These are phyloP conservation scores for Chaetura pelagica DNA, from an alignment of 2,113 vertebrate species.

Conservation along the genomic window DNA sequence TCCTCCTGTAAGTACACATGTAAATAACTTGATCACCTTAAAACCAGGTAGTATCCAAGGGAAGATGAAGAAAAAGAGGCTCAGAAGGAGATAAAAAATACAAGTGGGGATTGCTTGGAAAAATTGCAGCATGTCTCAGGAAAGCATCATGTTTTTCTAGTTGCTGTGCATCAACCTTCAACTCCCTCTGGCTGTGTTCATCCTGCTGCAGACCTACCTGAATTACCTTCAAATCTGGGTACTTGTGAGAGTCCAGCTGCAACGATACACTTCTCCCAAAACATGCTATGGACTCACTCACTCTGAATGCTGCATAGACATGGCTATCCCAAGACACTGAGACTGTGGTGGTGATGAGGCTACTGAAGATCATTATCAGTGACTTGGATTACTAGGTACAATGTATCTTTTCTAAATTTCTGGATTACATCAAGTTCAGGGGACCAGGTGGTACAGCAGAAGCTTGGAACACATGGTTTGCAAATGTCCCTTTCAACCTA, in stretches of 20 bases:
- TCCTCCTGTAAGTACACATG: neutral
- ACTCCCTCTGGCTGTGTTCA: neutral
- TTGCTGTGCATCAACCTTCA: neutral
- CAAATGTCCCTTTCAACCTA: neutral
- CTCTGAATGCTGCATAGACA: neutral
- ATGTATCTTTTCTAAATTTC: neutral
- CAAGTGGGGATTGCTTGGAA: neutral
- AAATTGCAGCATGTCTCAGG: neutral
- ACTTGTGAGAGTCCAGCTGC: neutral
- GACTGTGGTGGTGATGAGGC: rapidly evolving
- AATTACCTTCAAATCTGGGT: neutral
- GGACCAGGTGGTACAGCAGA: neutral
- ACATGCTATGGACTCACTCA: neutral
- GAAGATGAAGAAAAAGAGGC: neutral
- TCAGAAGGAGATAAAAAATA: neutral
- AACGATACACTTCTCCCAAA: neutral
- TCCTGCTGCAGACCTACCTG: neutral
- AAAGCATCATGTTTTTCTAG: neutral
- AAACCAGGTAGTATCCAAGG: neutral
- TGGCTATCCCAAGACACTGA: neutral
- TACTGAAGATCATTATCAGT: neutral
- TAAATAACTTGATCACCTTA: neutral
- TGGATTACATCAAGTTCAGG: neutral
- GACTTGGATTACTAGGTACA: neutral
- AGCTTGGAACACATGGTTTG: neutral